Conservation (phyloP, 2,797 vertebrate genomes). For the Limosa lapponica region DNA sequence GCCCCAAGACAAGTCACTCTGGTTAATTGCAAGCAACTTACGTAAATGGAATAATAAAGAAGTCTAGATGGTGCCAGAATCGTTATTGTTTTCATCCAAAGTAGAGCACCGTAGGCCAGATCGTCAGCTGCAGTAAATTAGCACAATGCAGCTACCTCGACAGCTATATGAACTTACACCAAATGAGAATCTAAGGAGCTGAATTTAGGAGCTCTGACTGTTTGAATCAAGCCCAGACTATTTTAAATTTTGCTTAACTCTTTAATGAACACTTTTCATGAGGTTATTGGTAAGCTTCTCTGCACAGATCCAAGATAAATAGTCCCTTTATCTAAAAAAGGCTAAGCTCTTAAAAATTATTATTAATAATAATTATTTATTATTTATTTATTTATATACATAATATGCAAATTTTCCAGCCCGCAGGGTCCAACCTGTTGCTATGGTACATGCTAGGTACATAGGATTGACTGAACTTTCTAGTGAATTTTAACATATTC, state of each 20-base stretch:
- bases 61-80: not conserved
- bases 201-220: not conserved
- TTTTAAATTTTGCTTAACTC: not conserved
- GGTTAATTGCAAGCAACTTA: constrained; percentile 10
- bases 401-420: not conserved
- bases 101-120: not conserved
- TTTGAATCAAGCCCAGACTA: not conserved
- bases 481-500: not conserved
- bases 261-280: not conserved
- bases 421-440: not conserved
- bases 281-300: not conserved
- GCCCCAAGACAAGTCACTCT: not conserved
- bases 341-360: not conserved
- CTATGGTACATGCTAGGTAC: not conserved
- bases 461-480: not conserved
- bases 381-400: not conserved
- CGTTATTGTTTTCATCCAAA: not conserved
- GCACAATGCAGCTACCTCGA: fast-evolving
- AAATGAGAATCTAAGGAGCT: not conserved
- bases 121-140: not conserved
- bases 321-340: not conserved
- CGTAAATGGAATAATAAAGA: not conserved
- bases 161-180: not conserved
- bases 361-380: not conserved
- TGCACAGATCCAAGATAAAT: not conserved